phyloP scores from a whole-genome alignment of 2,113 vertebrate genomes.

The Mirounga angustirostris region DNA sequence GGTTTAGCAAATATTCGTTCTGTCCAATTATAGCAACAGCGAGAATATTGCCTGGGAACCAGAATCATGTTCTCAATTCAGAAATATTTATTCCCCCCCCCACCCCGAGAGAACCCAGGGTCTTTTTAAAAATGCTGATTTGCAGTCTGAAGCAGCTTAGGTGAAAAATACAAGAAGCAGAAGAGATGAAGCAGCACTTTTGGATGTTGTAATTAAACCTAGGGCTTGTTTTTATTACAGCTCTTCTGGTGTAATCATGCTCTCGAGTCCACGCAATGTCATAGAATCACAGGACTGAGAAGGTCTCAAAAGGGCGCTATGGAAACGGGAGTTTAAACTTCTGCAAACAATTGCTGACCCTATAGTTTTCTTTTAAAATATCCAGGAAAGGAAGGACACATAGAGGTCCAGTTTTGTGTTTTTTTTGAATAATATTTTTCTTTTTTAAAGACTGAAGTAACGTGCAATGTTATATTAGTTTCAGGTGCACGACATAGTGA shows the following conservation, averaged over 20 bases:
- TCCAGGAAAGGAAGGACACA: not conserved
- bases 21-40: not conserved
- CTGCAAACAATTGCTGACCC: constrained; percentile 49
- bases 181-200: constrained; percentile 68
- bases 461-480: not conserved
- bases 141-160: constrained; percentile 66
- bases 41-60: not conserved
- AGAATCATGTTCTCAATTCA: not conserved
- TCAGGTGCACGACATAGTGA: no score
- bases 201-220: constrained; percentile 70
- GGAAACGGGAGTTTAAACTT: constrained; percentile 27
- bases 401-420: not conserved
- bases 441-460: not conserved
- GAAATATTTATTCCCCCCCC: not conserved
- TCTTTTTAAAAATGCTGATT: constrained; percentile 72
- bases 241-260: constrained; percentile 53
- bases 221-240: constrained; percentile 65
- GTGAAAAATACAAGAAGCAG: constrained; percentile 69
- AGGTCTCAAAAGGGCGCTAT: constrained; percentile 54
- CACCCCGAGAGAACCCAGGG: not conserved
- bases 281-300: constrained; percentile 57
- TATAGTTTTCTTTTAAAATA: constrained; percentile 71
- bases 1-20: not conserved
- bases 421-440: not conserved
- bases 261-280: constrained; percentile 62